Evolutionary conservation across 1,140 invertebrate species (phyloP).

Genomic region (Scaptomyza montana): DNA sequence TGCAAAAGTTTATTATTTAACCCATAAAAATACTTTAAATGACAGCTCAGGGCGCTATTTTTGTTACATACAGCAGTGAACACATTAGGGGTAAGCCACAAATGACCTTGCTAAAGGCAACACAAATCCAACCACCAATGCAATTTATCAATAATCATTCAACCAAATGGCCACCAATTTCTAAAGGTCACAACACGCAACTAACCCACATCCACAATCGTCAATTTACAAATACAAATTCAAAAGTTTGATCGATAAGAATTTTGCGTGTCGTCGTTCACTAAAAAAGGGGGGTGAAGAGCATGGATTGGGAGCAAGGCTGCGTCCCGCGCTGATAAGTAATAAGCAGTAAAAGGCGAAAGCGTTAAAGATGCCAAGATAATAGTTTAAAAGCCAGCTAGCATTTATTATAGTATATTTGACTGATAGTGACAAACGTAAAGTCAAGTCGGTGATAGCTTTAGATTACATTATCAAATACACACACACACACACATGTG

Average conservation of each 20-base stretch:
- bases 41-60: neutral
- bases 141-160: conserved; percentile 52
- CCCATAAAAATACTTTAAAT: neutral
- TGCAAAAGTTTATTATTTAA: neutral
- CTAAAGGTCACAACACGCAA: conserved; percentile 67
- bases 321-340: conserved; percentile 44
- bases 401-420: conserved; percentile 21
- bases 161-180: conserved; percentile 46
- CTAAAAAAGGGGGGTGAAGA: neutral
- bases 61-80: too few species aligned
- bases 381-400: conserved; percentile 23
- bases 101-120: conserved; percentile 58
- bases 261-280: conserved; percentile 62
- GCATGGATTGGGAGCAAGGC: conserved; percentile 17
- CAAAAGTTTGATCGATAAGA: conserved; percentile 78
- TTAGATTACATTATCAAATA: conserved; percentile 67
- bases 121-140: conserved; percentile 36
- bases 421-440: conserved; percentile 26
- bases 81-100: conserved; percentile 12
- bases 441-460: conserved; percentile 10
- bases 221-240: conserved; percentile 55
- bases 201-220: conserved; percentile 22
- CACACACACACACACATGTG: conserved; percentile 22
- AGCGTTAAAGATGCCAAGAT: conserved; percentile 66
- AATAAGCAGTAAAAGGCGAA: conserved; percentile 14